Evolutionary conservation across 2,113 vertebrate genomes (phyloP).

Genomic region (Rhinolophus sinicus): DNA sequence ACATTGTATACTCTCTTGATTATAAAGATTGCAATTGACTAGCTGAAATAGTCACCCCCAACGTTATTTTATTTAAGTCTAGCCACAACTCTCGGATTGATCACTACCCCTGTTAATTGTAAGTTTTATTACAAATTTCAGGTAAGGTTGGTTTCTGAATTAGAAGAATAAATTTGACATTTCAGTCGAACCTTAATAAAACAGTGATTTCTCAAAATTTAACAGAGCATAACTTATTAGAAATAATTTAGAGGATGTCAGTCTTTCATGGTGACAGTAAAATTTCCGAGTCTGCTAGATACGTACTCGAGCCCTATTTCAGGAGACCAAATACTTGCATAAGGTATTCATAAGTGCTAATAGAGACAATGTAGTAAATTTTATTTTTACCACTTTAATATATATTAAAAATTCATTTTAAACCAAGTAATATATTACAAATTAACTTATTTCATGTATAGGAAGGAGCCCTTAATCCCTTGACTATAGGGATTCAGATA

Average conservation of each 20-base stretch:
- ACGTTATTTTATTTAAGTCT: background rate
- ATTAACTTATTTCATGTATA: background rate
- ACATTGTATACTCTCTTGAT: background rate
- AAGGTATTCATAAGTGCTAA: background rate
- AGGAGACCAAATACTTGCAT: background rate
- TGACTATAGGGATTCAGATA: background rate
- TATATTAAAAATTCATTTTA: background rate
- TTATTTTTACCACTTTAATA: background rate
- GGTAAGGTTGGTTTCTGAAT: constrained; percentile 7
- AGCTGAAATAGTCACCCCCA: background rate
- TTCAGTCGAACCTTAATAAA: background rate
- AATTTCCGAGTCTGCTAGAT: background rate
- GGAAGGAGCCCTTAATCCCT: background rate
- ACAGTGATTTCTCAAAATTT: background rate
- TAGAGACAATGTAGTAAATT: background rate
- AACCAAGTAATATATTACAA: background rate
- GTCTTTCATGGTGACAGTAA: background rate
- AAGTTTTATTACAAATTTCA: background rate
- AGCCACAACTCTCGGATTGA: background rate
- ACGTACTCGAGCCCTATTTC: background rate
- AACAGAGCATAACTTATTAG: background rate
- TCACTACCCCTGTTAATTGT: background rate
- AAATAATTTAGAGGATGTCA: background rate
- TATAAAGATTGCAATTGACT: background rate
- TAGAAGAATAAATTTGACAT: constrained; percentile 24